Percentiles rank a stretch among this genome's conserved stretches.
These are phyloP conservation scores for Pseudopleuronectes americanus DNA, from an alignment of 2,797 vertebrate species.

Conservation along the genomic window DNA sequence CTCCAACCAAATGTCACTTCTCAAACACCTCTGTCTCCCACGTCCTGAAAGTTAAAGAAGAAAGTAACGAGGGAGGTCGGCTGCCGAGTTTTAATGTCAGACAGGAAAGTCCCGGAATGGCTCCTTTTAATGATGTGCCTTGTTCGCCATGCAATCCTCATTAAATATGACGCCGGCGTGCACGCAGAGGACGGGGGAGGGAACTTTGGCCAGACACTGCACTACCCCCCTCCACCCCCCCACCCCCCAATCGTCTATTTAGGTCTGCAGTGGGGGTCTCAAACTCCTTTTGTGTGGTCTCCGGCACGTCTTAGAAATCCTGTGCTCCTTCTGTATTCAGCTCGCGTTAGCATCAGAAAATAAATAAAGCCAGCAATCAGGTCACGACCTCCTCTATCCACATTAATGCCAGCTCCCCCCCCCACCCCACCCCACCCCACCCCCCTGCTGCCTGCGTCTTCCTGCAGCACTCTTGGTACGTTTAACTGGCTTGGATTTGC, in stretches of 20 bases:
- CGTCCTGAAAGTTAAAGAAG: slow-evolving; percentile 73
- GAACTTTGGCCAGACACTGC: slow-evolving; percentile 52
- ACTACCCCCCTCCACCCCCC: slow-evolving; percentile 15
- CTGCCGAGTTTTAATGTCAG: slow-evolving; percentile 92
- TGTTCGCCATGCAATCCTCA: slow-evolving; percentile 85
- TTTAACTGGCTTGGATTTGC: slow-evolving; percentile 63
- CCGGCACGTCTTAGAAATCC: slow-evolving; percentile 42
- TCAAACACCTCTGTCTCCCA: slow-evolving; percentile 70
- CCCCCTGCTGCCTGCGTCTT: neutral
- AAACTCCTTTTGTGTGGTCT: slow-evolving; percentile 58
- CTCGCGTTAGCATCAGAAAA: slow-evolving; percentile 74
- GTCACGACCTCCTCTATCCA: slow-evolving; percentile 62
- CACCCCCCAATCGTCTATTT: slow-evolving; percentile 27
- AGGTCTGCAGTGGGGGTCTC: slow-evolving; percentile 44
- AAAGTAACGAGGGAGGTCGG: slow-evolving; percentile 87
- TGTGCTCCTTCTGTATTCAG: slow-evolving; percentile 57
- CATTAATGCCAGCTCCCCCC: slow-evolving; percentile 20
- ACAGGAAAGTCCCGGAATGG: slow-evolving; percentile 89
- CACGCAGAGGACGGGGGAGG: slow-evolving; percentile 63
- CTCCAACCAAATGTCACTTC: slow-evolving; percentile 91
- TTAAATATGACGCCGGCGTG: slow-evolving; percentile 75
- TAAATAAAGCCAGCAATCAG: slow-evolving; percentile 74
- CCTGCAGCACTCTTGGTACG: slow-evolving; percentile 38
- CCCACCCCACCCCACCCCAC: neutral
- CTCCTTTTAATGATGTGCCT: slow-evolving; percentile 87